A percentile compares a stretch with the other conserved stretches of the same genome.
phyloP scores from a whole-genome alignment of 2,888 invertebrate species.

The Diogma glabrata region DNA sequence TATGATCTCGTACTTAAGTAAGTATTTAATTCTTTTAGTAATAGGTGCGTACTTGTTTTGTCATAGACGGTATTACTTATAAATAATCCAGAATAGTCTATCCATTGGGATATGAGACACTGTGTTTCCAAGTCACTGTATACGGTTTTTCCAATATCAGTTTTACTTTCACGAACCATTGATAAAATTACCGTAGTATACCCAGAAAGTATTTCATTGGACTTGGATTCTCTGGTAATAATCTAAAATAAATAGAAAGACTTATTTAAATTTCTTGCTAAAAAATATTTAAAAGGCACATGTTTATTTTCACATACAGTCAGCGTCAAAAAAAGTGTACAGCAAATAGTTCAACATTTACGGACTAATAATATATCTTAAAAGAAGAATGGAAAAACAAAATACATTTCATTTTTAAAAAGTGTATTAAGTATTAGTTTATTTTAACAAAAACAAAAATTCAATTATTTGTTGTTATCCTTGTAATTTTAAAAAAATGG shows the following conservation, averaged over 20 bases:
- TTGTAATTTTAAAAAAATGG: too few species aligned
- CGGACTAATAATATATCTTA: too few species aligned
- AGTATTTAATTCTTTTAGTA: slow-evolving; percentile 41
- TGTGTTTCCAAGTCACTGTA: slow-evolving; percentile 22
- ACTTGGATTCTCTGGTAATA: slow-evolving; percentile 35
- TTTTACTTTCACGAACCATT: slow-evolving; percentile 37
- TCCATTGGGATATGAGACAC: slow-evolving; percentile 49
- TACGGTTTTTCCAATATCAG: slow-evolving; percentile 29
- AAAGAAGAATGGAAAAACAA: too few species aligned
- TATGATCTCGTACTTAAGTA: slow-evolving; percentile 43
- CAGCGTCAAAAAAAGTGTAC: too few species aligned
- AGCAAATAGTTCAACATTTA: too few species aligned
- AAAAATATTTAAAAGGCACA: too few species aligned
- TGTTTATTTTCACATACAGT: too few species aligned
- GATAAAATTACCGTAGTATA: slow-evolving; percentile 42
- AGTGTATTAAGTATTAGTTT: too few species aligned
- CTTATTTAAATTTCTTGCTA: too few species aligned
- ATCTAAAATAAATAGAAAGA: slow-evolving; percentile 35
- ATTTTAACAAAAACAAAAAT: too few species aligned
- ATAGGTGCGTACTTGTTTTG: slow-evolving; percentile 27
- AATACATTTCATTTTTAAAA: too few species aligned
- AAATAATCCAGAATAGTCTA: slow-evolving; percentile 47
- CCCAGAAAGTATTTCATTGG: slow-evolving; percentile 27
- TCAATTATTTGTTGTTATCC: too few species aligned
- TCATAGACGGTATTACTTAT: slow-evolving; percentile 30